Base-by-base conservation (phyloP, 1,140 invertebrate genomes). In the Plodia interpunctella region DNA sequence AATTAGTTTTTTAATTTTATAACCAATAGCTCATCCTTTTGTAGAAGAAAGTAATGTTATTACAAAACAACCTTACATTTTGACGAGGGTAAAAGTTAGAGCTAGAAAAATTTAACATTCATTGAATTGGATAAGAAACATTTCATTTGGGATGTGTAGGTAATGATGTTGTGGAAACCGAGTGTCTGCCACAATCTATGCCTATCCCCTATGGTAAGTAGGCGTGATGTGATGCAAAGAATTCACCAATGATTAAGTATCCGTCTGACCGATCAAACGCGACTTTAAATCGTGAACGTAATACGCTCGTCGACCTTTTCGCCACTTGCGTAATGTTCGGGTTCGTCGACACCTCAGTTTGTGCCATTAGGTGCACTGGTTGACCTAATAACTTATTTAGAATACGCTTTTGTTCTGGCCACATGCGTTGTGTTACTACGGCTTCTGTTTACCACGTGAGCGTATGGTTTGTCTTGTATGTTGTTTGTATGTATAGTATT, bases 331-430 rank as follows among this genome's bases (percentile, higher is more conserved):
- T 53, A 53, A 53, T 25, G 13, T n/a, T 0, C 17, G 21, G 13
- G 51, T 53, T 53, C 51, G 19, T 53, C 21, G 51, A 53, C 51
- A 53, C 51, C 21, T 20, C 19, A n/a, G 19, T 13, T 25, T 53
- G 19, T 25, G 21, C 21, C 51, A 53, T 53, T 53, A 53, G 51
- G 51, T 53, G 10, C 20, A 21, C 21, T 53, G 19, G 21, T n/a
- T 53, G 51, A 25, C 51, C 51, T 25, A 53, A 21, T 53, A 25
- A 21, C 51, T 53, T 25, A 25, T 53, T 53, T 53, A 25, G 51
- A 21, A 20, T 18, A 25, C 51, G 19, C 21, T 20, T 53, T 53
- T 53, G 19, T 53, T 53, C 21, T 53, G 51, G n/a, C 51, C 51
- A 53, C 19, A 25, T 53, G 19, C 21, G 38, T 44, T 15, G 38